Conservation (phyloP, 2,113 vertebrate species). For the Entomyzon cyanotis region DNA sequence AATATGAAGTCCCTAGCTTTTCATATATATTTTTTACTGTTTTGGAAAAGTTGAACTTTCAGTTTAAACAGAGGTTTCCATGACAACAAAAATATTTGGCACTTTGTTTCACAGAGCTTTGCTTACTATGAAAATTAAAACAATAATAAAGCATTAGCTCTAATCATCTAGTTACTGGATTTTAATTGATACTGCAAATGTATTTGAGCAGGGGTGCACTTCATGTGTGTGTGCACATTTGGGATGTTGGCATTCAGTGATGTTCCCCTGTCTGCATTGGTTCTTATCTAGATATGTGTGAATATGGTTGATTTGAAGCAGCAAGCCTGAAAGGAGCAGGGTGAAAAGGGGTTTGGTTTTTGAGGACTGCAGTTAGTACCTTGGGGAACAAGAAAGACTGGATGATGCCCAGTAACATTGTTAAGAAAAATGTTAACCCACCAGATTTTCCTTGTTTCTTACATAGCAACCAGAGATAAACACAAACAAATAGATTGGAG, state of each 20-base stretch:
- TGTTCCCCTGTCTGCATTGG: neutral
- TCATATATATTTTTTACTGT: neutral
- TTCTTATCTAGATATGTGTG: neutral
- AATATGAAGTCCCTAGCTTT: neutral
- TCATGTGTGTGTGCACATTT: neutral
- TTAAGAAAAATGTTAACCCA: constrained; percentile 38
- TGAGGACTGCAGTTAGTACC: neutral
- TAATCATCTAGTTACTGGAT: neutral
- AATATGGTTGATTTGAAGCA: neutral
- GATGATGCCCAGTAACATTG: constrained; percentile 46
- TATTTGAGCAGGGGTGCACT: neutral
- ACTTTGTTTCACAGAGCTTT: neutral
- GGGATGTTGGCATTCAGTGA: neutral
- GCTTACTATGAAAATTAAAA: neutral
- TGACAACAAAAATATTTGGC: constrained; percentile 43
- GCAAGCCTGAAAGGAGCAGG: neutral
- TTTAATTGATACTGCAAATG: neutral
- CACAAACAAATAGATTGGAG: constrained; percentile 65
- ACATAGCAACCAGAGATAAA: constrained; percentile 77
- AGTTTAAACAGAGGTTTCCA: constrained; percentile 40
- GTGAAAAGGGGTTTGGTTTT: neutral
- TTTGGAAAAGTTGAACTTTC: constrained; percentile 12
- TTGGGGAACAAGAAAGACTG: constrained; percentile 22
- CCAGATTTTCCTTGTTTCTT: constrained; percentile 58
- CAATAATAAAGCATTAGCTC: neutral